Conservation (phyloP, 2,113 vertebrate species). For the Callospermophilus lateralis region DNA sequence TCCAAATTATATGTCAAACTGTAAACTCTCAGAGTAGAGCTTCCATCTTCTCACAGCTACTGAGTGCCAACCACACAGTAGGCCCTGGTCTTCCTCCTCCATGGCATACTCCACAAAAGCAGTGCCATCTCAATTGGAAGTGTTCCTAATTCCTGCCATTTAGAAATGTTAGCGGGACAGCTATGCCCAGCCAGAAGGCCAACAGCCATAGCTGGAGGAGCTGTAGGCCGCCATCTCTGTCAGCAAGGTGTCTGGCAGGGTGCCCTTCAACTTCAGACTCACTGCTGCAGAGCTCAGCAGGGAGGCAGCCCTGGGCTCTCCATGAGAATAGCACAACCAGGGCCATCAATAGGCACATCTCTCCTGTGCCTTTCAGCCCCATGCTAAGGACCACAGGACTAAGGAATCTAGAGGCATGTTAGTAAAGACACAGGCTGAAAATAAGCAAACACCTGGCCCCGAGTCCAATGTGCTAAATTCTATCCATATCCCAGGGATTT, state of each 20-base stretch:
- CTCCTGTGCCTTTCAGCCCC: not conserved
- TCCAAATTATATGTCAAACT: not conserved
- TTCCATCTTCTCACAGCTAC: not conserved
- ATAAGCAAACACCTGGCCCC: not conserved
- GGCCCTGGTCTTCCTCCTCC: not conserved
- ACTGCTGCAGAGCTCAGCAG: rapidly evolving
- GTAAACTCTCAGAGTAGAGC: not conserved
- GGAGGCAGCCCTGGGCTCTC: not conserved
- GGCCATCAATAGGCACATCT: rapidly evolving
- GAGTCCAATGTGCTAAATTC: rapidly evolving
- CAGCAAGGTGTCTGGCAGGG: rapidly evolving
- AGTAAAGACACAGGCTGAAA: not conserved
- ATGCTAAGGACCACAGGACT: too few species aligned
- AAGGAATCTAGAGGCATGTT: rapidly evolving
- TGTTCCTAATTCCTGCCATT: rapidly evolving
- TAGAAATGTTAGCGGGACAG: not conserved
- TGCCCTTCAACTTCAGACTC: not conserved
- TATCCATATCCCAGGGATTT: rapidly evolving
- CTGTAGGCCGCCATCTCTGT: not conserved
- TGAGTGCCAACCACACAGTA: not conserved
- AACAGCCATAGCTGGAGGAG: not conserved
- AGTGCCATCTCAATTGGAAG: not conserved
- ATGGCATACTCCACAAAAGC: too few species aligned
- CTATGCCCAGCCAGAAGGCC: too few species aligned
- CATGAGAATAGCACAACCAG: not conserved